Conservation (phyloP, 2,113 vertebrate genomes). For the Caranx melampygus region DNA sequence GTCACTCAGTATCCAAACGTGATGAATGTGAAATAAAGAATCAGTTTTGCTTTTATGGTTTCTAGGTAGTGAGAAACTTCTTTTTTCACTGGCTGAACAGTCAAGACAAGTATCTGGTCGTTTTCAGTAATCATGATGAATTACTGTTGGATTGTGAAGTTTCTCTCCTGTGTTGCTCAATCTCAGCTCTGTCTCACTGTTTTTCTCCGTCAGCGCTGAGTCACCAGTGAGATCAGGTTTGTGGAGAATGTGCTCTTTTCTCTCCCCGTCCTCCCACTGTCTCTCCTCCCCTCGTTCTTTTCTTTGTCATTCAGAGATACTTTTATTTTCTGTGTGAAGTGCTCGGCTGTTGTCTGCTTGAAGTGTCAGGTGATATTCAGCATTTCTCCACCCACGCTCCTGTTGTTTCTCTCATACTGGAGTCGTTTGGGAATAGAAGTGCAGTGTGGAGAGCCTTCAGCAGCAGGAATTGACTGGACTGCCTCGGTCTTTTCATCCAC, state of each 20-base stretch:
- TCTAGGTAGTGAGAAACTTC: no score
- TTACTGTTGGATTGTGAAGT: not conserved
- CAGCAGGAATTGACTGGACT: not conserved
- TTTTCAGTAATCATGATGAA: no score
- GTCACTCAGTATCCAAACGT: no score
- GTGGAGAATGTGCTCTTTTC: not conserved
- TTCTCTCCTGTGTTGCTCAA: not conserved
- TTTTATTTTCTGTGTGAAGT: conserved; percentile 14
- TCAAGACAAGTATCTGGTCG: no score
- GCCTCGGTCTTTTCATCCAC: not conserved
- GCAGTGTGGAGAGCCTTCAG: not conserved
- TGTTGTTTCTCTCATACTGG: not conserved
- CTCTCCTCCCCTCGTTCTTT: not conserved
- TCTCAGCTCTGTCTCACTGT: not conserved
- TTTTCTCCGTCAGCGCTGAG: conserved; percentile 2
- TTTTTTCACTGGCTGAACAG: no score
- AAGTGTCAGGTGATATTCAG: not conserved
- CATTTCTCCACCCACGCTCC: not conserved
- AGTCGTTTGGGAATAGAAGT: not conserved
- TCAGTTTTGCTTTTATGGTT: no score
- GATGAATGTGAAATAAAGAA: no score
- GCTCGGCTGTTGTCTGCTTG: not conserved
- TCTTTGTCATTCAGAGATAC: not conserved
- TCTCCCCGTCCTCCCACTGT: not conserved
- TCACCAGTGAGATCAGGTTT: conserved; percentile 9